Percentiles rank a stretch among this genome's conserved stretches.
Conservation (phyloP, 92 coral and sea anemone genomes). For the Porites lobata region DNA sequence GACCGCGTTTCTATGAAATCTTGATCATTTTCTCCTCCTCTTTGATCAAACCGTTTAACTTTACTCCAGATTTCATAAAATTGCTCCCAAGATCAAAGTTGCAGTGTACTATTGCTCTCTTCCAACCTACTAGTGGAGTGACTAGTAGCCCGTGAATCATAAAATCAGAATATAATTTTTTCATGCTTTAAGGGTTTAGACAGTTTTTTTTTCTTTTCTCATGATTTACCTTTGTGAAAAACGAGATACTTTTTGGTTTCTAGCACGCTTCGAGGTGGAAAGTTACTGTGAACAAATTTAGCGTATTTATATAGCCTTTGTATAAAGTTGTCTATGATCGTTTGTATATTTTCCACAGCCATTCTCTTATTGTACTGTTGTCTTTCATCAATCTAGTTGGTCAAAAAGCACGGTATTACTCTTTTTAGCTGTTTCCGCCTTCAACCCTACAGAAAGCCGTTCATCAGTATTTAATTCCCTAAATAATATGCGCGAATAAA, state of each 20-base stretch:
- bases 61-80: no score
- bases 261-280: background rate
- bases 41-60: background rate
- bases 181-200: no score
- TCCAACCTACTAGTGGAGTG: no score
- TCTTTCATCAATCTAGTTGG: background rate
- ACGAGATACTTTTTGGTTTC: background rate
- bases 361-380: background rate
- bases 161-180: no score
- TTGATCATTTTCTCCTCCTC: background rate
- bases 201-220: no score
- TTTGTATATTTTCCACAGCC: slow-evolving; percentile 28
- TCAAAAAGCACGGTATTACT: background rate
- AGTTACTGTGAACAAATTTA: slow-evolving; percentile 3
- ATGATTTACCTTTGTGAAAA: no score
- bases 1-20: background rate
- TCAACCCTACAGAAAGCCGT: slow-evolving; percentile 4
- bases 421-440: slow-evolving; percentile 8
- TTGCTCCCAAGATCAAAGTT: no score
- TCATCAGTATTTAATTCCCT: slow-evolving; percentile 38
- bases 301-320: slow-evolving; percentile 50
- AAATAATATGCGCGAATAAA: slow-evolving; percentile 35
- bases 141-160: no score
- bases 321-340: slow-evolving; percentile 28
- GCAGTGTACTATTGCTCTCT: no score